Conservation (phyloP, 2,888 invertebrate species). For the Kuschelorhynchus macadamiae region DNA sequence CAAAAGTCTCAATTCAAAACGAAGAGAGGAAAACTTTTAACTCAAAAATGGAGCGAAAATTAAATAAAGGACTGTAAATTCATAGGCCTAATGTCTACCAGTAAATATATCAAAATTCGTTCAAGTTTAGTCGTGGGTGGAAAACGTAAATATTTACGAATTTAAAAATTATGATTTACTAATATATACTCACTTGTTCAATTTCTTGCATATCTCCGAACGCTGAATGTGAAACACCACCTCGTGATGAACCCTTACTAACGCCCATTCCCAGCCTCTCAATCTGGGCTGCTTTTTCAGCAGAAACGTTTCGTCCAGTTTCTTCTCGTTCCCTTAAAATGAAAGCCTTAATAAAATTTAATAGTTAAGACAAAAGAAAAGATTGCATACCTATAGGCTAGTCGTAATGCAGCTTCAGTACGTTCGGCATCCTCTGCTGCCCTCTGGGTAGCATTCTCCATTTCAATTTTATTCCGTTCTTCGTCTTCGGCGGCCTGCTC, state of each 20-base stretch:
- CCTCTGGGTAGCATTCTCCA: conserved; percentile 65
- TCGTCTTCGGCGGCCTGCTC: conserved; percentile 84
- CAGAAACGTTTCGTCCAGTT: conserved; percentile 25
- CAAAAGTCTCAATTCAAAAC: too few relatives aligned
- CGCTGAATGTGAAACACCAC: conserved; percentile 88
- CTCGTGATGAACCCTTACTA: conserved; percentile 73
- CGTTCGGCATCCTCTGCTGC: conserved; percentile 78
- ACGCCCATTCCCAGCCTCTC: conserved; percentile 96
- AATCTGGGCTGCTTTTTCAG: conserved; percentile 83
- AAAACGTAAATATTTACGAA: too few relatives aligned
- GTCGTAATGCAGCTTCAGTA: conserved; percentile 75
- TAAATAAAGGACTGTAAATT: too few relatives aligned
- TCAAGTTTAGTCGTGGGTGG: too few relatives aligned
- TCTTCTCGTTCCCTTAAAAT: conserved; percentile 44
- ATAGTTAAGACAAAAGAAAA: not conserved
- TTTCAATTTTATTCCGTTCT: conserved; percentile 66
- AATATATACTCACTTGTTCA: conserved; percentile 75
- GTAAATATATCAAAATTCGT: too few relatives aligned
- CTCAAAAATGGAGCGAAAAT: too few relatives aligned
- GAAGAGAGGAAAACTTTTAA: too few relatives aligned
- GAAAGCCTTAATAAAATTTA: not conserved
- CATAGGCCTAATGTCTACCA: too few relatives aligned
- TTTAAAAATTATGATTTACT: too few relatives aligned
- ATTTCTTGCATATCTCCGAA: conserved; percentile 92
- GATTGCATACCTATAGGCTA: conserved; percentile 74